Conservation (phyloP, 2,113 vertebrate genomes). For the Trematomus loennbergii region DNA sequence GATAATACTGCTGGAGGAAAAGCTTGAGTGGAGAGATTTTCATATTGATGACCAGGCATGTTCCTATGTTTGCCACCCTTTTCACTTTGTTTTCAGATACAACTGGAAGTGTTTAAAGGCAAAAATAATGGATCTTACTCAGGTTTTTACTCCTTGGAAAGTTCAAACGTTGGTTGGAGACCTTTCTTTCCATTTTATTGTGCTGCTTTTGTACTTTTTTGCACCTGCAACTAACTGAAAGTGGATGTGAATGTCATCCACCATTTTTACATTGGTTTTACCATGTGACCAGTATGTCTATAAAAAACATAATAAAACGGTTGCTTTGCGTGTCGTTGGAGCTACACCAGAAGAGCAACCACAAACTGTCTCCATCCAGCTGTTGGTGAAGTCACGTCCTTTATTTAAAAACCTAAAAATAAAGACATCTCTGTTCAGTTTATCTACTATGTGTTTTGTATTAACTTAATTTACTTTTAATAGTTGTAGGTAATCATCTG, state of each 20-base stretch:
- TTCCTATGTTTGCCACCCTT: not conserved
- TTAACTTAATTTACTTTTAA: not conserved
- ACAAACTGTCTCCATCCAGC: not conserved
- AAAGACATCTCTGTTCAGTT: not conserved
- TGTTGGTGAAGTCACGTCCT: not conserved
- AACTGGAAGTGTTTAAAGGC: not conserved
- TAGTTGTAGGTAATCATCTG: not conserved
- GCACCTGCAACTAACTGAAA: not conserved
- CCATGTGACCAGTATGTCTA: not conserved
- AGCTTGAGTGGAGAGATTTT: constrained; percentile 2
- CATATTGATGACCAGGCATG: constrained; percentile 25
- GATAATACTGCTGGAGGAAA: constrained; percentile 42
- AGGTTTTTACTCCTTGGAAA: not conserved
- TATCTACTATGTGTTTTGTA: not conserved
- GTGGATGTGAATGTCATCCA: not conserved
- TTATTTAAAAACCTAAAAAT: not conserved
- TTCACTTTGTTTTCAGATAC: not conserved
- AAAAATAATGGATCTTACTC: not conserved
- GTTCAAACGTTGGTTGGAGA: not conserved
- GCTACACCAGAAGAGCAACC: not conserved
- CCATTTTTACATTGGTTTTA: not conserved
- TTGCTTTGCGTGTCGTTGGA: not conserved
- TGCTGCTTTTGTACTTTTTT: not conserved
- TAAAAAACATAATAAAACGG: not conserved
- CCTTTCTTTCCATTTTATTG: not conserved